Conservation (phyloP, 2,888 invertebrate species). For the Ganaspis brasiliensis region DNA sequence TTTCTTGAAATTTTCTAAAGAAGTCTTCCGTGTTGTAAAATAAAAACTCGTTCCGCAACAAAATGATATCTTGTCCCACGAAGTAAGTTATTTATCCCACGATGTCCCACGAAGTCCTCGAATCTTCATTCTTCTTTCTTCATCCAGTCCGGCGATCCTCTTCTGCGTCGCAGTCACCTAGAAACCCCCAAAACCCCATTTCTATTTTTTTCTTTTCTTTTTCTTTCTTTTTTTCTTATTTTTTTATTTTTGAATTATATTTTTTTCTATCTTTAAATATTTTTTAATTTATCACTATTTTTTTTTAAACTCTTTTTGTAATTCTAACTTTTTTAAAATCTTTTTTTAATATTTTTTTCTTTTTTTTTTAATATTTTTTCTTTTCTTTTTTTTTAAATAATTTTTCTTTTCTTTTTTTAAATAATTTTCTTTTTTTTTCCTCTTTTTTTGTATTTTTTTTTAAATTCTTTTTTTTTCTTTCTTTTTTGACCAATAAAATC, state of each 20-base stretch:
- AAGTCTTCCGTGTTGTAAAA: no score
- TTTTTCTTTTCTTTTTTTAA: neutral
- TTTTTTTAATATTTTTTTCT: constrained; percentile 48
- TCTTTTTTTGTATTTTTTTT: constrained; percentile 10
- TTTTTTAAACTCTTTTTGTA: constrained; percentile 44
- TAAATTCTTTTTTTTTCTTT: neutral
- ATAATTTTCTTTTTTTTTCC: constrained; percentile 11
- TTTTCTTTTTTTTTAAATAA: neutral
- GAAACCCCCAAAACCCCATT: constrained; percentile 53
- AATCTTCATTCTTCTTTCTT: constrained; percentile 64
- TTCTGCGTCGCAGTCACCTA: constrained; percentile 52
- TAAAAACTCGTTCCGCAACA: no score
- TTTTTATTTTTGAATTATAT: constrained; percentile 46
- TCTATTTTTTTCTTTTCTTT: constrained; percentile 52
- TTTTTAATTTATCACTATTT: constrained; percentile 45
- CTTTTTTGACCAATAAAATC: neutral
- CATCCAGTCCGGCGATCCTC: constrained; percentile 54
- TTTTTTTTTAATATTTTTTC: constrained; percentile 46
- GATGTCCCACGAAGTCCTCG: constrained; percentile 6
- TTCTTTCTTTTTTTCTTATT: constrained; percentile 40
- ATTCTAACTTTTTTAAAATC: constrained; percentile 41
- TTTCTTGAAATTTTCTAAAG: no score
- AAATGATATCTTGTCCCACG: constrained; percentile 26
- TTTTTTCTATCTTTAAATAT: constrained; percentile 40
- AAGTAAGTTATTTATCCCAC: neutral